Evolutionary conservation across 2,888 invertebrate species (phyloP), one percentile per base, ranked within the genome.

Genomic region (Pyrgus malvae): DNA sequence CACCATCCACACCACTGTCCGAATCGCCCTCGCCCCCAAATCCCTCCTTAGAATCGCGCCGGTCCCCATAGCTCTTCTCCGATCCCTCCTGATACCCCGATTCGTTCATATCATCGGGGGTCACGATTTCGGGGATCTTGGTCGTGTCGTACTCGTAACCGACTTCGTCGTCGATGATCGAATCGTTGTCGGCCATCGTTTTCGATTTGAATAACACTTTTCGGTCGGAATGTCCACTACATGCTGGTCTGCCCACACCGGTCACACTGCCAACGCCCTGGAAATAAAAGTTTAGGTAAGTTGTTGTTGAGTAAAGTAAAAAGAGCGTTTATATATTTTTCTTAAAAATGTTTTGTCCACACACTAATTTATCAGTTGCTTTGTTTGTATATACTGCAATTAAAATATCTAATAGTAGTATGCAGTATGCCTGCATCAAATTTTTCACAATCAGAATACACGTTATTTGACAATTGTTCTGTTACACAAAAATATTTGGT

Each of bases 1-100:
- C 90, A 31, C 92, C 92, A 54, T 91, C 92, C 67, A 92, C 92
- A 41, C 91, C 91, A 63, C 90, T 86, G 65, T 92, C 92, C 41
- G 87, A 87, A 61, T 89, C 90, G 9, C 83, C 83, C 54, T 89
- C 88, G 11, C 86, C 85, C 2, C 86, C 81, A 55, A 84, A 86
- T 1, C 87, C 86, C 61, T 87, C 88, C 66, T 88, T 88, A 2
- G 87, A 87, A 60, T 88, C 88, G 60, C 89, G 70, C 60, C 89
- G 67, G 17, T 89, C 89, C 54, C 89, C 88, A 54, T 76, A 89
- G 58, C 89, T 89, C 66, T 78, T 76, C 65, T 89, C 89, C 1
- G 89, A 90, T 0, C 87, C 88, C 61, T 88, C 89, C 59, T 87
- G 88, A 51, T 87, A 90, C 1, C 89, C 89, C 1, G 86, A 87